Base-by-base conservation (phyloP, 2,797 vertebrate species). In the Anas capensis region DNA sequence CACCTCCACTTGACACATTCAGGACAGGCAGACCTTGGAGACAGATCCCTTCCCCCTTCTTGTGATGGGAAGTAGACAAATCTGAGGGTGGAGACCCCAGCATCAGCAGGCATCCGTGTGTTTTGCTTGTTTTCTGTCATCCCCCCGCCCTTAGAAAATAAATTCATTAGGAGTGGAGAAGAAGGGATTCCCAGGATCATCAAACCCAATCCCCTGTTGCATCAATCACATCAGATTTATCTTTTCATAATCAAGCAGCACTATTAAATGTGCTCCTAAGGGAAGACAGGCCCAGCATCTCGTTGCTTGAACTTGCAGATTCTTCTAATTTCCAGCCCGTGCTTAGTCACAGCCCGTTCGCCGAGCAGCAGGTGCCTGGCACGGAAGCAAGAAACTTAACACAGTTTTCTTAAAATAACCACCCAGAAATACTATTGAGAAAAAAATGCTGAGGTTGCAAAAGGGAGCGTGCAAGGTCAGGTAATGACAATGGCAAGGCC, bases 321-420 rank as follows among this genome's bases (percentile, higher is more conserved):
- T 58, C 64, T 87, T 60, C 88, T 96, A 46, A 90, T 95, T 95
- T 82, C 78, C 73, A 95, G 81, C 18, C 70, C 77, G 1, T 95
- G 96, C 96, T 96, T 94, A 97, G 92, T 97, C 96, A 95, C 68
- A 78, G 92, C 78, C 95, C 3, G 26, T 61, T 96, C 79, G 86
- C 79, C 82, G 84, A 92, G 73, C 94, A 96, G 94, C 73, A 86
- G 92, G 60, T 75, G 88, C 60, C 81, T 96, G 94, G 94, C 77
- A 0, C 23, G 33, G 91, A 73, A 86, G 36, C 90, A 93, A 92
- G 92, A 82, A 79, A 84, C 84, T 90, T 94, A 95, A 90, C 87
- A 91, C 85, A 92, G 82, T 95, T 95, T 92, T 86, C 85, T 92
- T 92, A 95, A 93, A 93, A 95, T 88, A 97, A 70, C 90, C 88